Evolutionary conservation across 2,113 vertebrate species (phyloP), one percentile per base, ranked within the genome.

Genomic region (Lagopus leucura): DNA sequence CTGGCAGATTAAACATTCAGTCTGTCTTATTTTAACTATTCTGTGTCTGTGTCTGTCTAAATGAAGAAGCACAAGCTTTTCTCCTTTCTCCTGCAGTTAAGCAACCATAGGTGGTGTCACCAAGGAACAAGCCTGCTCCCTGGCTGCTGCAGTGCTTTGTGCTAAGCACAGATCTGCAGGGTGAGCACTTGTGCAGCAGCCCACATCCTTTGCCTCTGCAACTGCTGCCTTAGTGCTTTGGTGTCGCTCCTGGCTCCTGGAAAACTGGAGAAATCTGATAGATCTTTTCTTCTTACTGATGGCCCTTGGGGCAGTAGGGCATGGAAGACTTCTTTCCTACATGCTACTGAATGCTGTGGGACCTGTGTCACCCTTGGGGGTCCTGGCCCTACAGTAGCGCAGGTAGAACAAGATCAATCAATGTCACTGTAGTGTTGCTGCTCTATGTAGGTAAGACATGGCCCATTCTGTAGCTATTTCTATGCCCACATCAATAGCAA

Each of bases 21-120:
- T 38, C 81, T 95, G 97, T 97, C 92, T 97, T 96, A 96, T 75
- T 97, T 98, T 98, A 98, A 98, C 97, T 96, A 91, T 97, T 98
- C 40, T 84, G 60, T 55, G 70, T 38, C 97, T 96, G 83, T 69
- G 34, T 32, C 63, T 84, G 72, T 88, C 73, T 57, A 40, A 57
- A 52, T 88, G 70, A 91, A 96, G 97, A 96, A 95, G 50, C 45
- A 93, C 70, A 19, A 57, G 42, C 18, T 88, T 65, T 79, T 30
- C n/a, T 64, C 80, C 22, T 55, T 82, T 67, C 63, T 81, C 50
- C 21, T n/a, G 66, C 42, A 78, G 30, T 20, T 5, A 83, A 82
- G n/a, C 34, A 86, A 80, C 30, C 93, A 55, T 57, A 93, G 87
- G 75, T 42, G 40, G 81, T 0, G 1, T 14, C 43, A 54, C 13